These are phyloP conservation scores for Dryoscopus gambensis DNA, from an alignment of 2,113 vertebrate species.

Conservation along the genomic window DNA sequence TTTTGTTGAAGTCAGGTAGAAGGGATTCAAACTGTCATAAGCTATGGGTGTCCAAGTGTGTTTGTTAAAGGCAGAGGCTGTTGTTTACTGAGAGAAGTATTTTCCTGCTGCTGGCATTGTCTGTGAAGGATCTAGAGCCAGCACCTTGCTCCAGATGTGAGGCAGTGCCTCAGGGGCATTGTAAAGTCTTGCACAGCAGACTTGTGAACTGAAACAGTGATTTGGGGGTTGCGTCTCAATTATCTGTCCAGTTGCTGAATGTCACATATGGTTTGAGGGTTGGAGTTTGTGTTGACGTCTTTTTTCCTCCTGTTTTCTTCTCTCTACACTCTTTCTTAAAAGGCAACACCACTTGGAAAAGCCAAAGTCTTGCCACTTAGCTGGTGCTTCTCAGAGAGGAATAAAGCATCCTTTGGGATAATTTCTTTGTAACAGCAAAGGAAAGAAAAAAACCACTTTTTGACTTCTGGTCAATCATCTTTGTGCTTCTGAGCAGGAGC, in stretches of 20 bases:
- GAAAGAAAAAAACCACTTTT: not conserved
- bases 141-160: not conserved
- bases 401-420: not conserved
- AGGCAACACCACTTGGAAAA: not conserved
- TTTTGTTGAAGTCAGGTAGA: not conserved
- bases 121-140: not conserved
- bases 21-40: not conserved
- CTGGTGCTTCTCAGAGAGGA: not conserved
- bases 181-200: not conserved
- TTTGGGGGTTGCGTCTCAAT: not conserved
- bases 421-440: not conserved
- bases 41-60: not conserved
- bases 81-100: not conserved
- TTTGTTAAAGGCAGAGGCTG: not conserved
- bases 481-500: not conserved
- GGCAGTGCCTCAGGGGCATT: not conserved
- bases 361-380: not conserved
- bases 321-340: not conserved
- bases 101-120: not conserved
- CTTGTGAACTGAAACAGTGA: not conserved
- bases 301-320: not conserved
- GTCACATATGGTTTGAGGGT: not conserved
- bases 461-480: not conserved
- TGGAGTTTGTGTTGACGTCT: not conserved
- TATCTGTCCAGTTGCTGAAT: not conserved